These are phyloP conservation scores for Perccottus glenii DNA, from an alignment of 2,113 vertebrate genomes.

Conservation along the genomic window DNA sequence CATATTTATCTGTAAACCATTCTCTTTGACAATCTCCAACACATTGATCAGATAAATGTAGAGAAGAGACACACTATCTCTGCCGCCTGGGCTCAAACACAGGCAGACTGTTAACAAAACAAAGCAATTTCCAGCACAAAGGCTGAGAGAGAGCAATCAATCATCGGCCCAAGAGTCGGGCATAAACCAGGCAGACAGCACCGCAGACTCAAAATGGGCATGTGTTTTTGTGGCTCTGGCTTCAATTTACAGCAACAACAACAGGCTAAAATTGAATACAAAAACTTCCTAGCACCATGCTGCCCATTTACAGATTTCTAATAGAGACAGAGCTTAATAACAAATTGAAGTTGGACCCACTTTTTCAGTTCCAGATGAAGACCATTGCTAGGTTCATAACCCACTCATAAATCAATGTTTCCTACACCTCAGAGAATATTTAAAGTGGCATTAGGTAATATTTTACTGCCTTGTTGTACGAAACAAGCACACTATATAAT, in stretches of 20 bases:
- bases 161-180: slow-evolving; percentile 60
- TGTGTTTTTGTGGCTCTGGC: slow-evolving; percentile 41
- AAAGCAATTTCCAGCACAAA: slow-evolving; percentile 74
- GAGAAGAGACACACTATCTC: slow-evolving; percentile 40
- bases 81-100: slow-evolving; percentile 54
- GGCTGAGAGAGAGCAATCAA: slow-evolving; percentile 69
- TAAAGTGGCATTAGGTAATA: slow-evolving; percentile 41
- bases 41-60: slow-evolving; percentile 46
- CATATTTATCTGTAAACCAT: slow-evolving; percentile 33
- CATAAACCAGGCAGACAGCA: slow-evolving; percentile 18
- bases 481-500: slow-evolving; percentile 27
- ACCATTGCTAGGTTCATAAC: slow-evolving; percentile 5
- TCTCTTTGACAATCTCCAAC: slow-evolving; percentile 19
- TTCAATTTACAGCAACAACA: slow-evolving; percentile 28
- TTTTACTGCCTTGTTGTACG: slow-evolving; percentile 16
- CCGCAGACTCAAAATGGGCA: neutral
- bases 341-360: too few relatives aligned
- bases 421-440: slow-evolving; percentile 43
- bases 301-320: too few relatives aligned
- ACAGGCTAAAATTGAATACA: too few relatives aligned
- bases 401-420: slow-evolving; percentile 7
- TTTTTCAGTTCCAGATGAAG: neutral
- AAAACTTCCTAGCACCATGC: too few relatives aligned
- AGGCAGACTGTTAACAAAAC: slow-evolving; percentile 71
- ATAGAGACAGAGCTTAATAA: too few relatives aligned